Base-by-base conservation (phyloP, 2,113 vertebrate species). In the Elgaria multicarinata region DNA sequence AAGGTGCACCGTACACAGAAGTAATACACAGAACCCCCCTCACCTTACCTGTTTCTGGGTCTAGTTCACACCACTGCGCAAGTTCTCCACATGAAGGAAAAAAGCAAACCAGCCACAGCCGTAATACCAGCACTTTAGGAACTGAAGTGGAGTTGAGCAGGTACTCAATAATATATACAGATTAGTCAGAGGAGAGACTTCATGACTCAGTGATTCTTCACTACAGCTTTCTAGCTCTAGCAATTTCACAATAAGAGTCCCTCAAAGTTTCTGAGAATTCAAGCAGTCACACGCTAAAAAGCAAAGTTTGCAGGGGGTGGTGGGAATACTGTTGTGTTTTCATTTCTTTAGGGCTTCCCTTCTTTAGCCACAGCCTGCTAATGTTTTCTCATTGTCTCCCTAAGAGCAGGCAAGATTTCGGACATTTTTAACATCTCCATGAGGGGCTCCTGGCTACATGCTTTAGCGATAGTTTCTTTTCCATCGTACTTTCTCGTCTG, bases 161-260 rank as follows among this genome's bases (percentile, higher is more conserved):
- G 96, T 97, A 93, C 86, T 58, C 31, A 89, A 20, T 62, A 76
- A 91, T 97, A 92, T 96, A 97, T 96, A 95, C 92, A 91, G 94
- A 93, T 93, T 93, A 87, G 92, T 91, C 89, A 92, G 93, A 89
- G 92, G 86, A 89, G 84, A 93, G 31, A 81, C 95, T 87, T 94
- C 77, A 95, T 95, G 95, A 96, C 96, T 96, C 97, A 94, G 71
- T 50, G 92, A 91, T 94, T 75, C 94, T 80, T 82, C 42, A 85
- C 91, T 86, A 90, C 66, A 79, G 31, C 88, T 92, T 4, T 75
- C 91, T 85, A 83, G 46, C 93, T 62, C 81, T 74, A 78, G 69
- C 78, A 0, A 84, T 93, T 98, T 98, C 97, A 98, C 95, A 97
- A 97, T 97, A 98, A 97, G 95, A 97, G 97, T 97, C 96, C 94